These are phyloP conservation scores for Baryphthengus martii DNA, from an alignment of 2,113 vertebrate species.

Conservation along the genomic window DNA sequence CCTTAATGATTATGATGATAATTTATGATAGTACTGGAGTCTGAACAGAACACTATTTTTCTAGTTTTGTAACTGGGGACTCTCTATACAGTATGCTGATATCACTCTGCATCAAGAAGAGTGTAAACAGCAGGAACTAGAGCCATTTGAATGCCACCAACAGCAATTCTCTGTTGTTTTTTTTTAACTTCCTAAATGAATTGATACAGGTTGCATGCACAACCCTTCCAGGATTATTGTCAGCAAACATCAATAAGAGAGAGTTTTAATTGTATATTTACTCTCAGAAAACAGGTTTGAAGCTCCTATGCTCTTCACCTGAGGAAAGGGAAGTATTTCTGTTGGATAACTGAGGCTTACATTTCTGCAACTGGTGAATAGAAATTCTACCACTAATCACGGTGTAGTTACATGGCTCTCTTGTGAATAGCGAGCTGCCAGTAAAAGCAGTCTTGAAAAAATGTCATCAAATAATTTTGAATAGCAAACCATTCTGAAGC, in stretches of 20 bases:
- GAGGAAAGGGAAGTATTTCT: not conserved
- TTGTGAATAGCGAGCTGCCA: not conserved
- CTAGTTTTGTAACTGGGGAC: not conserved
- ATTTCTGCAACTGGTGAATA: not conserved
- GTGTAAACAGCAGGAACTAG: not conserved
- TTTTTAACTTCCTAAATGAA: not conserved
- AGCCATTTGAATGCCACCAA: not conserved
- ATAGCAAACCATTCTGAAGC: not conserved
- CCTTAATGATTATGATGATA: not conserved
- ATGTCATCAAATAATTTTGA: not conserved
- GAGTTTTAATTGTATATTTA: not conserved
- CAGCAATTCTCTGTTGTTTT: not conserved
- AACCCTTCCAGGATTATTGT: not conserved
- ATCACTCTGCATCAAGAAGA: not conserved
- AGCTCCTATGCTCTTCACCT: not conserved
- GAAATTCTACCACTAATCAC: not conserved
- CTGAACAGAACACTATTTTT: not conserved
- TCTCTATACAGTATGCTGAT: not conserved
- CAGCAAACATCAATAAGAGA: not conserved
- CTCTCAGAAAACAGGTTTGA: not conserved
- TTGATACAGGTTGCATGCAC: not conserved
- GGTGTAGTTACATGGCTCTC: not conserved
- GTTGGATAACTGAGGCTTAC: not conserved
- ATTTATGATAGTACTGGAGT: not conserved
- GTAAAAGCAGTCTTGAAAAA: conserved; percentile 1